These are phyloP conservation scores for Indicator maculatus DNA, from an alignment of 2,113 vertebrate species.

Conservation along the genomic window DNA sequence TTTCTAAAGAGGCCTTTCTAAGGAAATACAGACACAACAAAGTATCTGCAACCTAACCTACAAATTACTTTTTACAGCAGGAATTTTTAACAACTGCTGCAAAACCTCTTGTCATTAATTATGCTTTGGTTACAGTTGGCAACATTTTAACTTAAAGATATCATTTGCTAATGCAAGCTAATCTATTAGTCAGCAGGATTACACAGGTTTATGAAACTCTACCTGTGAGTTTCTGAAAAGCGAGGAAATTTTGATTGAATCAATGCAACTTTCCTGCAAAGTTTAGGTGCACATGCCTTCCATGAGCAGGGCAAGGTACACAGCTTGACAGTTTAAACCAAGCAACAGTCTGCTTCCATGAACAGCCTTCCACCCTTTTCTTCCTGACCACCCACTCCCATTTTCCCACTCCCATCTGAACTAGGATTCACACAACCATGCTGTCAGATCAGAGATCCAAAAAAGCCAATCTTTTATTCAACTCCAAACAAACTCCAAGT, in stretches of 20 bases:
- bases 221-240: background rate
- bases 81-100: background rate
- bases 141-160: background rate
- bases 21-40: background rate
- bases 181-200: background rate
- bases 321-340: background rate
- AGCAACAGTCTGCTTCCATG: background rate
- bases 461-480: background rate
- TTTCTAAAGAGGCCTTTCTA: background rate
- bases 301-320: background rate
- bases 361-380: background rate
- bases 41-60: background rate
- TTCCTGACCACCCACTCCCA: background rate
- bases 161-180: background rate
- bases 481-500: background rate
- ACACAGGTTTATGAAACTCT: background rate
- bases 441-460: background rate
- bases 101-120: background rate
- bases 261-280: background rate
- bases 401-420: background rate
- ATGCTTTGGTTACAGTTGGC: background rate
- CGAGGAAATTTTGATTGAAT: background rate
- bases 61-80: background rate
- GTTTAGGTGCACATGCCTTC: fast-evolving
- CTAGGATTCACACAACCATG: background rate